These are phyloP conservation scores for Drosophila bocki DNA, from an alignment of 1,140 invertebrate species.

Conservation along the genomic window DNA sequence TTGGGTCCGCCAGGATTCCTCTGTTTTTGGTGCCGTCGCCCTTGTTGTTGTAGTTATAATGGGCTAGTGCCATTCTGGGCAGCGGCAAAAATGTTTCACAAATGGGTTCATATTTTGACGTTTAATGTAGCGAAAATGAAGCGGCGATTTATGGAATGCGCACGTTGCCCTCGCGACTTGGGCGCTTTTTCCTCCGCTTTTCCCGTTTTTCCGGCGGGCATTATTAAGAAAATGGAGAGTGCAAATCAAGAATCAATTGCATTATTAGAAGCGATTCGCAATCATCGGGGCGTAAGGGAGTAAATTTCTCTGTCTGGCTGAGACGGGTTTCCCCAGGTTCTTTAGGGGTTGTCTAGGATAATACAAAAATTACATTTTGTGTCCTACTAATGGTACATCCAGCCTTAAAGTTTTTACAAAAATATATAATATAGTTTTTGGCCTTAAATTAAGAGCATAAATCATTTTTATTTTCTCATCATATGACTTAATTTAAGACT, in stretches of 20 bases:
- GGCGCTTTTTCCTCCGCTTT: constrained; percentile 2
- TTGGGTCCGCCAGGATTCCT: constrained; percentile 42
- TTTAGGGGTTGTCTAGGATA: neutral
- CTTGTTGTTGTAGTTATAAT: constrained; percentile 76
- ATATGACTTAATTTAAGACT: neutral
- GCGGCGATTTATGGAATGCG: constrained; percentile 79
- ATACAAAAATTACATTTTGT: neutral
- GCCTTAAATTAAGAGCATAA: neutral
- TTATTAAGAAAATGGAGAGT: constrained; percentile 39
- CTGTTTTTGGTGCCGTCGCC: constrained; percentile 47
- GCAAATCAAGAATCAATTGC: constrained; percentile 81
- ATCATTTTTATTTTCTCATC: neutral
- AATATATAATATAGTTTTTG: neutral
- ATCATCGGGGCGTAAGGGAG: constrained; percentile 47
- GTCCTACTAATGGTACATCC: neutral
- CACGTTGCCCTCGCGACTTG: constrained; percentile 66
- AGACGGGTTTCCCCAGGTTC: neutral
- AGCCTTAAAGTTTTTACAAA: neutral
- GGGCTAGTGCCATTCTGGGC: constrained; percentile 64
- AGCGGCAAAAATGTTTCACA: constrained; percentile 73
- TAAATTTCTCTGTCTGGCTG: constrained; percentile 37
- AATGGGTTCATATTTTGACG: constrained; percentile 83
- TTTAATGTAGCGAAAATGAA: constrained; percentile 84
- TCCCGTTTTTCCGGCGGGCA: constrained; percentile 19
- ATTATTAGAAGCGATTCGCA: constrained; percentile 71